Percentiles rank a stretch among this genome's conserved stretches.
Conservation (phyloP, 2,113 vertebrate genomes). For the Nannobrachium achirus region DNA sequence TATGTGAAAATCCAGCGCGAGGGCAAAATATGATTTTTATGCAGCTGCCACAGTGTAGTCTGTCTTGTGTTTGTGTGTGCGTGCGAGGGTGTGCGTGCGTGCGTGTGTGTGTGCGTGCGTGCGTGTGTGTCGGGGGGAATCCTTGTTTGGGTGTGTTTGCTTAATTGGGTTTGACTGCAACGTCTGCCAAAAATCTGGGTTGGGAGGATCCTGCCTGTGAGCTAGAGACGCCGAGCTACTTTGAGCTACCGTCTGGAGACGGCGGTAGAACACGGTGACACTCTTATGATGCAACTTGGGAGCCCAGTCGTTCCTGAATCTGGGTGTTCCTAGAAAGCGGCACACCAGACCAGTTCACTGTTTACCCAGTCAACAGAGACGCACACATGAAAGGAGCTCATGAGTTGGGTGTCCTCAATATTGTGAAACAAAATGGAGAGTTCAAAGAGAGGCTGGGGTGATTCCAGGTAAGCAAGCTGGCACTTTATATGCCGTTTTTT, state of each 20-base stretch:
- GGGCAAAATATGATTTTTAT: constrained; percentile 10
- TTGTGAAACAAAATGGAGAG: too few species aligned
- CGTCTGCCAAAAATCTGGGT: constrained; percentile 16
- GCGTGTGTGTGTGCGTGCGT: too few species aligned
- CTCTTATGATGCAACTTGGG: constrained; percentile 25
- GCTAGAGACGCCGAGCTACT: constrained; percentile 8
- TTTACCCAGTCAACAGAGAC: too few species aligned
- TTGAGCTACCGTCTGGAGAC: not conserved
- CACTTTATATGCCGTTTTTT: too few species aligned
- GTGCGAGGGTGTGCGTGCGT: not conserved
- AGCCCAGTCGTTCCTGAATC: not conserved
- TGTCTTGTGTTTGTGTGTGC: constrained; percentile 19
- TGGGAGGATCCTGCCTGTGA: constrained; percentile 18
- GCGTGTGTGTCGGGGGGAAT: too few species aligned
- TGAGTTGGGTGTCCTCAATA: too few species aligned
- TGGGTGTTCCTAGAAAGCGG: not conserved
- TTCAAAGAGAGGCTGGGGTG: too few species aligned
- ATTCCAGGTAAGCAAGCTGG: too few species aligned
- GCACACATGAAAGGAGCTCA: too few species aligned
- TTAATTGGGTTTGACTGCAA: constrained; percentile 28
- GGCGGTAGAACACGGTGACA: not conserved
- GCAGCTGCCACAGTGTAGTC: constrained; percentile 5
- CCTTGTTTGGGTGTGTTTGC: constrained; percentile 2
- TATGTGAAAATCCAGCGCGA: constrained; percentile 18
- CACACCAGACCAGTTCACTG: too few species aligned